Evolutionary conservation across 2,888 invertebrate species (phyloP), one percentile per base, ranked within the genome.

Genomic region (Opisthograptis luteolata): DNA sequence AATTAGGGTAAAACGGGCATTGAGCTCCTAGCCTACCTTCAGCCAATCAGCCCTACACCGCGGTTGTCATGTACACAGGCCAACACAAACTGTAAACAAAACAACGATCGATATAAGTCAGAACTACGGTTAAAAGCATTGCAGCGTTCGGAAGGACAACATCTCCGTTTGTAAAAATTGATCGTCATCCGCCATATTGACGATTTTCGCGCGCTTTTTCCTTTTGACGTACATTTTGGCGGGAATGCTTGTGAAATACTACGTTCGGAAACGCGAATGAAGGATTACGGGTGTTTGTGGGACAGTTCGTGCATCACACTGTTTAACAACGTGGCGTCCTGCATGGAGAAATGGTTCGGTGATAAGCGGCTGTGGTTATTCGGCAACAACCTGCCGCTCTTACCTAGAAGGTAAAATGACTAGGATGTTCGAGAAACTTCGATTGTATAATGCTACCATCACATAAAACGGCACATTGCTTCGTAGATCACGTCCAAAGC

Each of bases 311-410:
- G 62, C 58, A 73, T 77, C 79, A 88, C 81, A 70, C 79, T 87
- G 86, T 84, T 81, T 76, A 81, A 77, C 76, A 91, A 87, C 79
- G 81, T 91, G 84, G 84, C 90, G 70, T 85, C 89, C 90, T 92
- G 93, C 90, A 96, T 96, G 96, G 96, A 96, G 95, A 96, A 94
- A 96, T 96, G 96, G 96, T 95, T 96, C 88, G 95, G 95, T 92
- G 96, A 96, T 91, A 95, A 95, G 88, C 95, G 95, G 92, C 92
- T 96, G 84, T 96, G 96, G 96, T 94, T 96, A 90, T 95, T 96
- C 87, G 96, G 96, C 83, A 96, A 95, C 92, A 96, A 96, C 89
- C 93, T 96, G 85, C 96, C 96, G 76, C 92, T 96, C 70, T 86
- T 96, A 78, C 96, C 96, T 60, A 93, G 96, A 85, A 94, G 96